phyloP scores from a whole-genome alignment of 2,113 vertebrate species.

The Phalacrocorax brasilianus region DNA sequence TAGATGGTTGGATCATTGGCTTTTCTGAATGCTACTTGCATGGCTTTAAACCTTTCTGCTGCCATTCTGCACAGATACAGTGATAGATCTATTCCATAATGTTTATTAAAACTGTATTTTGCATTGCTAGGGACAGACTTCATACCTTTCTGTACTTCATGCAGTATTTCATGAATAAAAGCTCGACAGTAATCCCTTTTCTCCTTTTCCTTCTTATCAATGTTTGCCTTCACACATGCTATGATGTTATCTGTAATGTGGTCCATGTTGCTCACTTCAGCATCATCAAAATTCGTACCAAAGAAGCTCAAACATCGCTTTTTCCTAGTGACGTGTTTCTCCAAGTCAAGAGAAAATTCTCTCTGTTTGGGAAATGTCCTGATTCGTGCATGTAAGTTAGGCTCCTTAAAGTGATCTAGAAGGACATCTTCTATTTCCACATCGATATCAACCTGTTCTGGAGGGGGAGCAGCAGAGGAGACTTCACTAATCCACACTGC shows the following conservation, averaged over 20 bases:
- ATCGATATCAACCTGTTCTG: background rate
- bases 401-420: background rate
- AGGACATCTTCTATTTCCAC: conserved; percentile 48
- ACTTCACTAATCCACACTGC: background rate
- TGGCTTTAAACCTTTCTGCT: conserved; percentile 27
- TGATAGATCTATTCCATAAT: conserved; percentile 53
- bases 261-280: background rate
- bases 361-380: rapidly evolving
- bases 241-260: background rate
- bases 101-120: background rate
- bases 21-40: conserved; percentile 46
- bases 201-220: background rate
- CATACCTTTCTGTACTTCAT: background rate
- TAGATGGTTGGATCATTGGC: conserved; percentile 59
- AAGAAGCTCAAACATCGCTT: rapidly evolving
- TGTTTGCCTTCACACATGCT: background rate
- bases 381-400: background rate
- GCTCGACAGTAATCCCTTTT: background rate
- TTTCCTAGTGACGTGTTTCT: background rate
- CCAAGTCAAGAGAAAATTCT: background rate
- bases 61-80: conserved; percentile 47
- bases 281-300: rapidly evolving
- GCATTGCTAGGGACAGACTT: background rate
- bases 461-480: background rate
- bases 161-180: conserved; percentile 57